phyloP scores from a whole-genome alignment of 2,888 invertebrate species.

The Sinelater perroti region DNA sequence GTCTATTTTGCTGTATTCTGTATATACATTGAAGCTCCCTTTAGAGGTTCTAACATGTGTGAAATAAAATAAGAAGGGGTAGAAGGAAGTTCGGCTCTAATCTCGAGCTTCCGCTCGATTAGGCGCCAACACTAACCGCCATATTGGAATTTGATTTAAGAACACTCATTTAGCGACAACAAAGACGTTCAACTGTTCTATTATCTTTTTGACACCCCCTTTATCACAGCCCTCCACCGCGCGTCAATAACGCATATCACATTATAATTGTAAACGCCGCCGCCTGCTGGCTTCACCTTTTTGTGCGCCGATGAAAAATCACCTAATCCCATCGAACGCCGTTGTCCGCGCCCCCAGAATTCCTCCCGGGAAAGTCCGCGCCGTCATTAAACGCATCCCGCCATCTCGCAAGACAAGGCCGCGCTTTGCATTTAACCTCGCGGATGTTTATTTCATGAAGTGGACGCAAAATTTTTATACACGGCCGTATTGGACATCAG shows the following conservation, averaged over 20 bases:
- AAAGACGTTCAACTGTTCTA: constrained; percentile 61
- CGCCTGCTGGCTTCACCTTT: not conserved
- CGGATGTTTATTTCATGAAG: constrained; percentile 35
- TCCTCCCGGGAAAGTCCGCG: not conserved
- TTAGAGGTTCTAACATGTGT: constrained; percentile 36
- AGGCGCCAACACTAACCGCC: constrained; percentile 60
- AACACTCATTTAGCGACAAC: constrained; percentile 61
- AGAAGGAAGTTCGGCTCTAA: constrained; percentile 50
- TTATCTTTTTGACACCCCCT: constrained; percentile 59
- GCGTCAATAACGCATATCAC: constrained; percentile 34
- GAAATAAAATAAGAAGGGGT: constrained; percentile 43
- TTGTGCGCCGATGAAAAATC: constrained; percentile 5
- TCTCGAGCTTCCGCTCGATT: constrained; percentile 62
- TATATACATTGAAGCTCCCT: constrained; percentile 21
- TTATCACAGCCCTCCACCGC: constrained; percentile 52
- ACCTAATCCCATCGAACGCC: too few relatives aligned
- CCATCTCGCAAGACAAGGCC: not conserved
- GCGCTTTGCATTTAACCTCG: constrained; percentile 21
- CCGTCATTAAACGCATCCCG: too few relatives aligned
- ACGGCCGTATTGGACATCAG: constrained; percentile 37
- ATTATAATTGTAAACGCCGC: constrained; percentile 28
- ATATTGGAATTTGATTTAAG: constrained; percentile 64
- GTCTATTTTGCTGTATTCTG: constrained; percentile 19
- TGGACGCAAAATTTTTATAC: constrained; percentile 33
- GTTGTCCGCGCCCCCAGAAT: not conserved